Evolutionary conservation across 2,888 invertebrate species (phyloP), one percentile per base, ranked within the genome.

Genomic region (Scrobipalpa atriplicella): DNA sequence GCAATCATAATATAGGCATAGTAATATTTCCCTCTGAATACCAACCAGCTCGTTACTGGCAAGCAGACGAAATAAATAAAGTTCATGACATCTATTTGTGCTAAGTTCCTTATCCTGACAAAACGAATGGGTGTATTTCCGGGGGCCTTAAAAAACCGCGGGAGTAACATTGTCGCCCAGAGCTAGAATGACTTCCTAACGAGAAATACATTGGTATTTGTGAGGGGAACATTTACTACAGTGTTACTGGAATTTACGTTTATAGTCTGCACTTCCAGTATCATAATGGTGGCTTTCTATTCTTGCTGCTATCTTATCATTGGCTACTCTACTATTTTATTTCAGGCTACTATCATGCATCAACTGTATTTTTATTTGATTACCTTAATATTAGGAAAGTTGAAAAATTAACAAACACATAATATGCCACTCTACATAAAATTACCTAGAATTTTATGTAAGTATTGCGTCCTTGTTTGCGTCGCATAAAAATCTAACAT

Each of bases 11-110:
- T 5, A 29, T 29, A 5, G 29, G 2, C 29, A 29, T 29, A 29
- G 29, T 41, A 16, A 39, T 41, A 61, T 41, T 41, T 41, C 13
- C 16, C 1, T 19, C 16, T 16, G 16, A 63, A 62, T 58, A 47
- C 62, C 62, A 63, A 63, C 36, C 16, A 10, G 47, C 38, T 56
- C 39, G 63, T 66, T 66, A 3, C 63, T 10, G 7, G 36, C n/a
- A 41, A 66, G 52, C 41, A 58, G 18, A 19, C n/a, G 16, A 51
- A 65, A 63, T 39, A 65, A 60, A 60, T 19, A 47, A 56, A 64
- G 54, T 39, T 64, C 64, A 41, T 56, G 64, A 39, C 65, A 65
- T 65, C 43, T 65, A 65, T 58, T 58, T 38, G 39, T 8, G 43
- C 65, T 9, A 36, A 39, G 64, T 39, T 56, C 54, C 64, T n/a